Evolutionary conservation across 2,113 vertebrate species (phyloP).

Genomic region (Ramphastos sulfuratus): DNA sequence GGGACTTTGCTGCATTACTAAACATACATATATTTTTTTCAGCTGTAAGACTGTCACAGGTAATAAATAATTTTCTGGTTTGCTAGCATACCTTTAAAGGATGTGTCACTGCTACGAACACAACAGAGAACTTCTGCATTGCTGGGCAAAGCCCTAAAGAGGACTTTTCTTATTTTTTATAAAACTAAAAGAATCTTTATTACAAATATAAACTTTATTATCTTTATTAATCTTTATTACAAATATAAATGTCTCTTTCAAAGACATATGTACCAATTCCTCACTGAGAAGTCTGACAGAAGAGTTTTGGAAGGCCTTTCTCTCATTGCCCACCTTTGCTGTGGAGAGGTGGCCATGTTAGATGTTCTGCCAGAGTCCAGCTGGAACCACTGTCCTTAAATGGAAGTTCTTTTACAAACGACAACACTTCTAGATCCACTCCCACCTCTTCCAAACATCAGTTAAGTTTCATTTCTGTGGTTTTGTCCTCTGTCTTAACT

Average conservation of each 20-base stretch:
- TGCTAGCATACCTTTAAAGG: neutral
- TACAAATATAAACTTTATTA: too few species aligned
- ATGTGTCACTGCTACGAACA: neutral
- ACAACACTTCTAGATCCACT: neutral
- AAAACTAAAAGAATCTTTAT: neutral
- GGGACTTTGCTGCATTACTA: neutral
- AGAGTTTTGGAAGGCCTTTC: neutral
- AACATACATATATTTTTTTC: neutral
- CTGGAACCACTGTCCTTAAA: neutral
- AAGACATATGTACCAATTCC: neutral
- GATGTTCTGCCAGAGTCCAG: neutral
- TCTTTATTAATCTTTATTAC: neutral
- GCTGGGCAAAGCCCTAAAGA: neutral
- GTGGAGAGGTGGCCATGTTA: rapidly evolving
- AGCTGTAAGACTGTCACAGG: neutral
- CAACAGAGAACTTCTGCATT: neutral
- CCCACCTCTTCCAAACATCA: neutral
- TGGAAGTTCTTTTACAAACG: neutral
- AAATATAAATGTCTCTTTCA: neutral
- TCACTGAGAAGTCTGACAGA: neutral
- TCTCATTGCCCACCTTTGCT: neutral
- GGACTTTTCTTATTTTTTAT: neutral
- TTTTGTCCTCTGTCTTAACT: neutral
- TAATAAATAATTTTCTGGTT: neutral
- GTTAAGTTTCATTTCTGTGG: neutral